A percentile compares a stretch with the other conserved stretches of the same genome.
Evolutionary conservation across 2,113 vertebrate species (phyloP).

Genomic region (Columba livia): DNA sequence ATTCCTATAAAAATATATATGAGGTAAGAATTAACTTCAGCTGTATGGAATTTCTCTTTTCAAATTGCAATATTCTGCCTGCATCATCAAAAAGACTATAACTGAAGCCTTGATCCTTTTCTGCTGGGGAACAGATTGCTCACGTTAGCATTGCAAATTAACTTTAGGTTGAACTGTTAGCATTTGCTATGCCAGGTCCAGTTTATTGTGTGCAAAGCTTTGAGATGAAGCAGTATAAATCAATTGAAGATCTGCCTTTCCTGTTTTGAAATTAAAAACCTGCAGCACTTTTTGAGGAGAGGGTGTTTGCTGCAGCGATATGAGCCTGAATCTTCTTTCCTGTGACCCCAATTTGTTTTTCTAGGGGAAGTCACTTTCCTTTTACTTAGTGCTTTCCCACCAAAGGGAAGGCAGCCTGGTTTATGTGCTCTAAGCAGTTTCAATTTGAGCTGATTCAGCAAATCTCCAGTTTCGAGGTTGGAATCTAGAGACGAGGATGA

Average conservation of each 20-base stretch:
- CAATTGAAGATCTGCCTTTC: background rate
- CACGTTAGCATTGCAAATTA: background rate
- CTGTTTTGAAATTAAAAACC: background rate
- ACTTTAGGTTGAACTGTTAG: background rate
- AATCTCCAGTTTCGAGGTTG: background rate
- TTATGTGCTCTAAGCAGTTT: background rate
- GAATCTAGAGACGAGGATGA: background rate
- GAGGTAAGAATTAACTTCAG: background rate
- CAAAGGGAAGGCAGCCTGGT: background rate
- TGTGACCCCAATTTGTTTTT: background rate
- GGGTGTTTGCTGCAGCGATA: background rate
- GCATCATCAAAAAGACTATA: background rate
- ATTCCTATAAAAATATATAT: background rate
- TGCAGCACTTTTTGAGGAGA: background rate
- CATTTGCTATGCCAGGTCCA: background rate
- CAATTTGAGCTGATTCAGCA: background rate
- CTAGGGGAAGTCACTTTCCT: background rate
- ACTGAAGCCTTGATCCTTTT: background rate
- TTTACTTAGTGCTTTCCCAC: background rate
- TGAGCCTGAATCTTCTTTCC: background rate
- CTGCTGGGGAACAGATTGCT: background rate
- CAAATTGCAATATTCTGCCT: background rate
- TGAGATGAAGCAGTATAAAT: background rate
- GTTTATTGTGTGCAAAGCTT: background rate
- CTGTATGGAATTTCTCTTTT: background rate